Evolutionary conservation across 2,113 vertebrate species (phyloP), one percentile per base, ranked within the genome.

Genomic region (Microcebus jonahi): DNA sequence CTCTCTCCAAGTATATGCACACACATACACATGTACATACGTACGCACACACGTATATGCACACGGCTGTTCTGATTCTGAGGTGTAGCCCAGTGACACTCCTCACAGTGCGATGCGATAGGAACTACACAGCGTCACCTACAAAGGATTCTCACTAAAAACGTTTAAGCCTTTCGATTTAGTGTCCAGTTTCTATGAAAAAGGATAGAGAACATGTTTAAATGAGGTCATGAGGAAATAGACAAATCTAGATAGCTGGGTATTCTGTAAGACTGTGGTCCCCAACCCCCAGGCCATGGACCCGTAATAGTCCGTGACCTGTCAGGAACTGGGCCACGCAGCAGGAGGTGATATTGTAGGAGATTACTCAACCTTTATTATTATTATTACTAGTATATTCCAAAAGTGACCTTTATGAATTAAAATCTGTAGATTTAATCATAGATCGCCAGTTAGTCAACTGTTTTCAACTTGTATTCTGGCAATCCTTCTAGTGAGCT

Each of bases 331-430:
- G 55, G 20, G 55, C 55, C 55, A 57, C 18, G 21, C 55, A 57
- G 55, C 55, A 8, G 55, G 55, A 57, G 55, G 55, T 21, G 53
- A 55, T 6, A 75, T 1, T n/a, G 5, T n/a, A 80, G 13, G 25
- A 15, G 68, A 57, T 68, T 90, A 90, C 21, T 95, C 39, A 88
- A n/a, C 27, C 21, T 11, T 45, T 34, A 80, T 39, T 79, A 79
- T 39, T 79, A 79, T 4, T 42, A 21, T 88, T 71, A 42, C 15
- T 71, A 90, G 55, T 45, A 94, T 70, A 94, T 89, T 80, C 87
- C 27, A 59, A 79, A 94, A 86, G 39, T 67, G 27, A 95, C 12
- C 31, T 95, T 95, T 65, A 82, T 57, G 91, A 88, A 85, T 70
- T 68, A 85, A 90, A 96, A 90, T 53, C 68, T 42, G 20, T 13